Conservation (phyloP, 2,797 vertebrate genomes). For the Coregonus ussuriensis region DNA sequence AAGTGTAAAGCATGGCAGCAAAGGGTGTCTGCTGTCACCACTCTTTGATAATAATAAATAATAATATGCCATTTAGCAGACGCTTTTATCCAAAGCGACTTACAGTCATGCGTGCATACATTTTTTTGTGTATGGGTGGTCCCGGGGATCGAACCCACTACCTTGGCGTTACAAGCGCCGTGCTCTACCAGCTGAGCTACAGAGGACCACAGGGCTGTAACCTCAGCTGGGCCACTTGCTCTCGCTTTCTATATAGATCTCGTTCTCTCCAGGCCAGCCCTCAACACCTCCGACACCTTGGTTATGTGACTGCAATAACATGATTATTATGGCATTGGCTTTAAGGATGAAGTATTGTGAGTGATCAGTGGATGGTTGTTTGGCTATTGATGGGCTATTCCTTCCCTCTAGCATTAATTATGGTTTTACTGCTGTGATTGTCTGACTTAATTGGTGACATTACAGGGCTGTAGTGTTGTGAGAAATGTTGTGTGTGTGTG, state of each 20-base stretch:
- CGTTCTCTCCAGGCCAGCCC: background rate
- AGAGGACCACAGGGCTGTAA: too few relatives aligned
- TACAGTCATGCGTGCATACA: too few relatives aligned
- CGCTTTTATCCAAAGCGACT: too few relatives aligned
- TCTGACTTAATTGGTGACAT: slow-evolving; percentile 17
- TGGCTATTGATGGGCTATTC: slow-evolving; percentile 7
- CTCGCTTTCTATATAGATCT: too few relatives aligned
- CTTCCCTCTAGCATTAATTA: slow-evolving; percentile 16
- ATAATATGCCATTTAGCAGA: too few relatives aligned
- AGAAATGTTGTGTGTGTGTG: slow-evolving; percentile 28
- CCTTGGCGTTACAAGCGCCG: too few relatives aligned
- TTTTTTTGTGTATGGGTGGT: too few relatives aligned
- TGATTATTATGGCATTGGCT: background rate
- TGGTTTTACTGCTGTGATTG: slow-evolving; percentile 15
- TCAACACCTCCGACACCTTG: background rate
- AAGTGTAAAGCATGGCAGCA: slow-evolving; percentile 16
- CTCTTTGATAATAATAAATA: too few relatives aligned
- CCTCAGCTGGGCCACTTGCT: background rate
- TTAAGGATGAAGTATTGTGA: background rate
- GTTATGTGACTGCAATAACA: background rate
- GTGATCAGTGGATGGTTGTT: background rate
- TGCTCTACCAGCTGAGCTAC: too few relatives aligned
- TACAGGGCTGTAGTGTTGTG: slow-evolving; percentile 22
- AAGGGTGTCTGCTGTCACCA: background rate
- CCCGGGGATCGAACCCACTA: too few relatives aligned